Conservation (phyloP, 2,888 invertebrate genomes). For the Epinotia demarniana region DNA sequence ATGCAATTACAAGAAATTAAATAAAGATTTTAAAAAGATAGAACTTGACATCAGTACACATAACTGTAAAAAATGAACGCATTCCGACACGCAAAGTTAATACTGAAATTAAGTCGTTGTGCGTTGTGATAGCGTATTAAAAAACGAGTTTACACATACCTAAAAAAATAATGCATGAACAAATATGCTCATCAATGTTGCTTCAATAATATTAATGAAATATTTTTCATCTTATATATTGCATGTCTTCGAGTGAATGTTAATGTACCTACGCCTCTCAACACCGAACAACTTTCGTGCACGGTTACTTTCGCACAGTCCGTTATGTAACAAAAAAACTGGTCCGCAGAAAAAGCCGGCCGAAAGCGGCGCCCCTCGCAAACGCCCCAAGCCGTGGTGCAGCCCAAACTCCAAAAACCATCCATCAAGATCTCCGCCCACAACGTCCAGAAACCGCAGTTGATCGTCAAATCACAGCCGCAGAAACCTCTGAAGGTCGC, state of each 20-base stretch:
- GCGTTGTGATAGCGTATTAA: too few species aligned
- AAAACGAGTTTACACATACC: too few species aligned
- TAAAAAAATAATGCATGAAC: too few species aligned
- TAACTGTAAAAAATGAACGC: too few species aligned
- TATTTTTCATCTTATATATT: neutral
- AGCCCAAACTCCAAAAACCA: constrained; percentile 77
- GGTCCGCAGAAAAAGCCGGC: constrained; percentile 67
- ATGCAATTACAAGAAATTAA: neutral
- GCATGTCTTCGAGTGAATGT: neutral
- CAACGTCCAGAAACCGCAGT: constrained; percentile 71
- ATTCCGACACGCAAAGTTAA: too few species aligned
- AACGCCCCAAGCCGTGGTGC: constrained; percentile 70
- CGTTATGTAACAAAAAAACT: constrained; percentile 18
- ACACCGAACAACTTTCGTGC: constrained; percentile 12
- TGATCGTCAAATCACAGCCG: constrained; percentile 77
- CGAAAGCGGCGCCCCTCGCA: constrained; percentile 78
- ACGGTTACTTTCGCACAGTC: constrained; percentile 8
- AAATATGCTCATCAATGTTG: neutral
- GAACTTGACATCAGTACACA: neutral
- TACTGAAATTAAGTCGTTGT: too few species aligned
- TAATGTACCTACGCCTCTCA: neutral
- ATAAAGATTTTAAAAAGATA: neutral
- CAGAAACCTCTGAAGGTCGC: constrained; percentile 76
- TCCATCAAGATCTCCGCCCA: constrained; percentile 65
- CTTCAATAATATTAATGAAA: neutral